Conservation (phyloP, 2,113 vertebrate species). For the Alethe castanea region DNA sequence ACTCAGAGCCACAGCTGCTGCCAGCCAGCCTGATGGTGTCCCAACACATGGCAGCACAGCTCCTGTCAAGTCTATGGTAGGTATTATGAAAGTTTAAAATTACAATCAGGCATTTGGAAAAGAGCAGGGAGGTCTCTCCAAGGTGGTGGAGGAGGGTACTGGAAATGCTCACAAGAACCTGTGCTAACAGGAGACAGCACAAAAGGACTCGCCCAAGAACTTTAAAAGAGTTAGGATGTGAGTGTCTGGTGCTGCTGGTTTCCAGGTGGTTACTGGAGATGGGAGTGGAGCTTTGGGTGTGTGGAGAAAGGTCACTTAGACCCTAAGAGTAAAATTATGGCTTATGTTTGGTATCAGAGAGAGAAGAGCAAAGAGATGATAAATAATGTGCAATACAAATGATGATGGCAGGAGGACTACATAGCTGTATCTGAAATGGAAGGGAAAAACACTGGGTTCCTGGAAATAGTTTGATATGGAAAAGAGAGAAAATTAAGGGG, state of each 20-base stretch:
- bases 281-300: background rate
- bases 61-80: background rate
- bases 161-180: background rate
- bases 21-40: fast-evolving
- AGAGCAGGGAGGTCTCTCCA: background rate
- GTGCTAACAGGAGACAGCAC: fast-evolving
- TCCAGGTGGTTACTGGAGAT: background rate
- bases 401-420: background rate
- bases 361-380: background rate
- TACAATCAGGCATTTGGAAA: background rate
- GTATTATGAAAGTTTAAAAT: background rate
- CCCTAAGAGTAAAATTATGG: background rate
- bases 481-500: background rate
- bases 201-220: background rate
- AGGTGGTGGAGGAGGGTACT: background rate
- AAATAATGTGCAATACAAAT: background rate
- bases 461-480: background rate
- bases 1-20: background rate
- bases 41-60: background rate
- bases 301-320: background rate
- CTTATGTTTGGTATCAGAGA: background rate
- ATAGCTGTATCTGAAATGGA: background rate
- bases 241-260: background rate
- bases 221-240: background rate
- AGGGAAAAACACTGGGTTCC: background rate